phyloP scores from a whole-genome alignment of 1,140 invertebrate species.

The Tachypleus tridentatus region DNA sequence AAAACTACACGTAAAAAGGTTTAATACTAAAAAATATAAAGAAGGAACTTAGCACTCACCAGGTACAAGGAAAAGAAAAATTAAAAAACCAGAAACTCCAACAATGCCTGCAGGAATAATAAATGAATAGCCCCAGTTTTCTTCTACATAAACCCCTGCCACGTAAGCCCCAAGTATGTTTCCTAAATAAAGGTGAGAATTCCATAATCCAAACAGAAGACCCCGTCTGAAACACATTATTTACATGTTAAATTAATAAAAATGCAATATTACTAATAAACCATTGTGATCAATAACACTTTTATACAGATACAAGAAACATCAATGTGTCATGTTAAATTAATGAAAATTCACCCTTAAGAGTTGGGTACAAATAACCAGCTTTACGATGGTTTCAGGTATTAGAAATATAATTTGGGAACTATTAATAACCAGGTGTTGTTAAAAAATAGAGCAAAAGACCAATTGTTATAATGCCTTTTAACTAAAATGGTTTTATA shows the following conservation, averaged over 20 bases:
- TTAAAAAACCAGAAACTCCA: constrained; percentile 54
- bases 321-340: no score
- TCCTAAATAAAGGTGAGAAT: constrained; percentile 89
- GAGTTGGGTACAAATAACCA: no score
- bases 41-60: not conserved
- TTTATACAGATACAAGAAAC: no score
- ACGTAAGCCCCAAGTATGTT: constrained; percentile 80
- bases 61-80: constrained; percentile 70
- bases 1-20: not conserved
- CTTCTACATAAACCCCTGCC: constrained; percentile 69
- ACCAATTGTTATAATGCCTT: no score
- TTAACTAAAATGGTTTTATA: no score
- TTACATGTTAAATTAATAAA: constrained; percentile 3
- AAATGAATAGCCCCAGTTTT: constrained; percentile 82
- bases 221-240: constrained; percentile 40
- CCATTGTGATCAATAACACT: not conserved
- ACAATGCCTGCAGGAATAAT: constrained; percentile 84
- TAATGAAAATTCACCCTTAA: no score
- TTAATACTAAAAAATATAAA: not conserved
- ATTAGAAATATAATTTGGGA: no score
- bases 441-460: no score
- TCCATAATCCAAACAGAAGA: constrained; percentile 88
- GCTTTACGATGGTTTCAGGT: no score
- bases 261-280: constrained; percentile 8
- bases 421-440: no score